Conservation (phyloP, 2,888 invertebrate species). For the Sarcophaga carnaria region DNA sequence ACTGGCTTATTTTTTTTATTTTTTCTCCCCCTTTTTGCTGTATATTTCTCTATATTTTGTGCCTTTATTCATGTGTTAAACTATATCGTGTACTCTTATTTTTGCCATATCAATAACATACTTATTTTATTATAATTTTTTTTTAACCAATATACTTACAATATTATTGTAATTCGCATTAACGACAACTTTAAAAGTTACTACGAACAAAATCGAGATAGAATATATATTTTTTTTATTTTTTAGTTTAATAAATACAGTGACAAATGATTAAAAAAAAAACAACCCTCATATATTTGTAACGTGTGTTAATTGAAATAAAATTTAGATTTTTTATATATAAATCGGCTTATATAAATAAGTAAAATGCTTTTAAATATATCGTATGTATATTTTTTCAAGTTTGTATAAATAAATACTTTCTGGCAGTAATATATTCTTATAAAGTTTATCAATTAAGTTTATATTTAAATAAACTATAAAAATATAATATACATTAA, state of each 20-base stretch:
- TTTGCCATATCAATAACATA: conserved; percentile 54
- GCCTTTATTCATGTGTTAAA: conserved; percentile 50
- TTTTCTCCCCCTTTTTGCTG: neutral
- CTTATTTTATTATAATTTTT: conserved; percentile 36
- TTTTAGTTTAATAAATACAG: neutral
- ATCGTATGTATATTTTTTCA: neutral
- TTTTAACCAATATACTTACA: conserved; percentile 16
- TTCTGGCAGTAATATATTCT: conserved; percentile 28
- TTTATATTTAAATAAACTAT: conserved; percentile 61
- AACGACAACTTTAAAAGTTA: conserved; percentile 64
- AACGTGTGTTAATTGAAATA: conserved; percentile 5
- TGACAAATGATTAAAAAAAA: too few relatives aligned
- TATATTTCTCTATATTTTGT: conserved; percentile 45
- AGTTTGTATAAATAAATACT: neutral
- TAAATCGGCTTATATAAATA: conserved; percentile 38
- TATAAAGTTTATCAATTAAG: conserved; percentile 47
- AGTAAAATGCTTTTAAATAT: conserved; percentile 16
- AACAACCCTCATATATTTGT: conserved; percentile 16
- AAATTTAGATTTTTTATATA: conserved; percentile 16
- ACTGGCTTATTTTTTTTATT: neutral
- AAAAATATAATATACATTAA: neutral
- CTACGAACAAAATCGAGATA: conserved; percentile 38
- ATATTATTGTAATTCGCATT: conserved; percentile 46
- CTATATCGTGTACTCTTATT: conserved; percentile 48
- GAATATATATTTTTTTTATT: neutral